These are phyloP conservation scores for Notechis scutatus DNA, from an alignment of 2,113 vertebrate genomes.

Conservation along the genomic window DNA sequence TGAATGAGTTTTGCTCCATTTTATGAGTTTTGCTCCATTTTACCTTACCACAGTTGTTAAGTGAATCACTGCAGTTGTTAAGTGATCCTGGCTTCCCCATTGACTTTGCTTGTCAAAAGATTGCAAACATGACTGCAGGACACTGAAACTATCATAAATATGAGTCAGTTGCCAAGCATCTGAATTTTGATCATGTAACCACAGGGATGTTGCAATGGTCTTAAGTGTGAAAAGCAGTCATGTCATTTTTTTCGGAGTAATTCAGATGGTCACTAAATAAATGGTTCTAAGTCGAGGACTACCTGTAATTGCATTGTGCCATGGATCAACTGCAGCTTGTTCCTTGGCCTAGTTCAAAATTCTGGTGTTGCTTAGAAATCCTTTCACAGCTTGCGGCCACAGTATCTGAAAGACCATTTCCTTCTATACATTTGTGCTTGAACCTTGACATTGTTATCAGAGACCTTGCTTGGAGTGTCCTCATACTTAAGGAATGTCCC, in stretches of 20 bases:
- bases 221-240: background rate
- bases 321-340: background rate
- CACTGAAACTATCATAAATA: background rate
- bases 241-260: background rate
- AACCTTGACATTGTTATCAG: background rate
- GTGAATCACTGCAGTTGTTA: background rate
- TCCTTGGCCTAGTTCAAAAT: background rate
- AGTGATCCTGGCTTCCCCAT: background rate
- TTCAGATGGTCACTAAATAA: background rate
- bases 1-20: background rate
- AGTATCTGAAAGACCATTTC: background rate
- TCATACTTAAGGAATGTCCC: background rate
- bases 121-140: background rate
- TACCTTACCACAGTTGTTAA: background rate
- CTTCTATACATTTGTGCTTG: background rate
- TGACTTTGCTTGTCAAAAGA: background rate
- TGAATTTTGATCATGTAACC: background rate
- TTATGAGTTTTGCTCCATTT: background rate
- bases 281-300: background rate
- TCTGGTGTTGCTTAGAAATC: background rate
- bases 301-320: background rate
- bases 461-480: background rate
- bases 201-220: background rate
- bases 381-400: background rate
- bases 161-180: background rate